These are phyloP conservation scores for Dromiciops gliroides DNA, from an alignment of 2,113 vertebrate genomes.

Conservation along the genomic window DNA sequence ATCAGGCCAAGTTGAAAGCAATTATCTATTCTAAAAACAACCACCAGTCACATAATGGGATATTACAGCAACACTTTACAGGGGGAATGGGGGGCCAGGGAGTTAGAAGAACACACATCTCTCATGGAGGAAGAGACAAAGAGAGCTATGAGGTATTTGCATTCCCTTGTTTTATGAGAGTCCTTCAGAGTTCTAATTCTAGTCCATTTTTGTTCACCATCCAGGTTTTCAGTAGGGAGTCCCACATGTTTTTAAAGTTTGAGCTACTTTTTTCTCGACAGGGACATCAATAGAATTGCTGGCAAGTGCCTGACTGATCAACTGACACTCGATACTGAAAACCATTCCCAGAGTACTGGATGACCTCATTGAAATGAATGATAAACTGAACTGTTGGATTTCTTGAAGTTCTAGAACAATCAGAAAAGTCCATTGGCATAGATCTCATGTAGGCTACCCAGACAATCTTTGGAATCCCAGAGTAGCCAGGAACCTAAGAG, in stretches of 20 bases:
- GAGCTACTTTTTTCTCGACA: not conserved
- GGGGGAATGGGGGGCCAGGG: too few species aligned
- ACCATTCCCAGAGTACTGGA: not conserved
- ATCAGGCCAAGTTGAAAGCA: not conserved
- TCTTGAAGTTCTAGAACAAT: not conserved
- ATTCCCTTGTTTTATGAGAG: not conserved
- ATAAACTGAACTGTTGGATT: not conserved
- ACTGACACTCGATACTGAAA: not conserved
- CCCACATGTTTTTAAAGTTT: not conserved
- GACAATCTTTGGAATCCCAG: not conserved
- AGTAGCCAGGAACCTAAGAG: not conserved
- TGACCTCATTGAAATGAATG: not conserved
- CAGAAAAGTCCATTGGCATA: not conserved
- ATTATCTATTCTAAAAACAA: not conserved
- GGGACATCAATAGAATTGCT: not conserved
- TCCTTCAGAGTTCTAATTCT: not conserved
- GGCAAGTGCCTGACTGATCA: not conserved
- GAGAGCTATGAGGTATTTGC: not conserved
- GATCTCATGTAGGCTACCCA: not conserved
- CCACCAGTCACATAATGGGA: not conserved
- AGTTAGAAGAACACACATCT: not conserved
- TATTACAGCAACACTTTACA: not conserved
- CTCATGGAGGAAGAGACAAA: not conserved
- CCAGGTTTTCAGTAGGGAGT: not conserved
- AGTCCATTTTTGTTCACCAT: not conserved